Evolutionary conservation across 2,113 vertebrate species (phyloP), one percentile per base, ranked within the genome.

Genomic region (Xyrauchen texanus): DNA sequence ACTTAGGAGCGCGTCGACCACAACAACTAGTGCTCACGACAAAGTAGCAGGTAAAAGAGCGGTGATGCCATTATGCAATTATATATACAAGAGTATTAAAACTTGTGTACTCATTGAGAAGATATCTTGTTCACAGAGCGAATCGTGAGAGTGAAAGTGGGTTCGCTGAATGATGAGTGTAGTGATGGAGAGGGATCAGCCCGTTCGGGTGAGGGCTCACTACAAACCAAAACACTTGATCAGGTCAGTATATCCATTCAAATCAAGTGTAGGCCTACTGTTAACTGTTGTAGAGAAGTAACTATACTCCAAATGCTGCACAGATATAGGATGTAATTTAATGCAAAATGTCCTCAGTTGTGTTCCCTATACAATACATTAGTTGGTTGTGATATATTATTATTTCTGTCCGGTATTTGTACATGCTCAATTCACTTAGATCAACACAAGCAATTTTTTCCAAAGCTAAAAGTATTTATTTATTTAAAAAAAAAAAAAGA

Each of bases 81-180:
- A 9, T 42, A 2, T 65, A 4, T 5, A 12, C 10, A 12, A 42
- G 8, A 45, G 10, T 55, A 55, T 13, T 55, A 55, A 55, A 55
- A 55, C 52, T 3, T 10, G 51, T 8, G 0, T 10, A 52, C 21
- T 34, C 21, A 34, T 3, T 34, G 21, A 34, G 21, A 3, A 34
- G 21, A 34, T 34, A 34, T 34, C 21, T 34, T 34, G 21, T 74
- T 16, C 73, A 5, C 21, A 80, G 79, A 55, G 8, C 45, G 79
- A 68, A 68, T 62, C 13, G 73, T 76, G 4, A 55, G 71, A 7
- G 64, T 75, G 0, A 75, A 62, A 51, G 58, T 80, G 4, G 34
- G 63, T 67, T 42, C 64, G 9, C 2, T 44, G 44, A 46, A 51
- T 51, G 45, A 49, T 15, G 62, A 49, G 16, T 51, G 0, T 12